A percentile compares a stretch with the other conserved stretches of the same genome.
phyloP scores from a whole-genome alignment of 2,113 vertebrate species.

The Pteronura brasiliensis region DNA sequence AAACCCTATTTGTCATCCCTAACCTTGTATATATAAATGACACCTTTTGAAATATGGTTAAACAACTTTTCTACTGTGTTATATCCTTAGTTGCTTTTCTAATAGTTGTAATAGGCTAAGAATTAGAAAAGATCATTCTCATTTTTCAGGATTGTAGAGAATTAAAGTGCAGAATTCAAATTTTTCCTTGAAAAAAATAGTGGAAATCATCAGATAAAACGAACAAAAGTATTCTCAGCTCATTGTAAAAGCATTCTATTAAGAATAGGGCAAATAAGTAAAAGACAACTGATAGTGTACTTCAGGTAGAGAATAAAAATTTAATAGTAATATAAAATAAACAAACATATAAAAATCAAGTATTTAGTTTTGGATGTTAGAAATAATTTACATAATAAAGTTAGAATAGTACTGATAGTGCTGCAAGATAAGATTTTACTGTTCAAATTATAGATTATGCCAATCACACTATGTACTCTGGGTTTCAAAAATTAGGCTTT shows the following conservation, averaged over 20 bases:
- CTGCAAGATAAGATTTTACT: slow-evolving; percentile 68
- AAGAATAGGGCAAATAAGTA: slow-evolving; percentile 40
- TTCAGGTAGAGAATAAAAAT: slow-evolving; percentile 70
- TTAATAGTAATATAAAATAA: slow-evolving; percentile 80
- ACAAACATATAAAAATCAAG: slow-evolving; percentile 79
- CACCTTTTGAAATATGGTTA: background rate
- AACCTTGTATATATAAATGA: background rate
- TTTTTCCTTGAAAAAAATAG: background rate
- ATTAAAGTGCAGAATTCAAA: background rate
- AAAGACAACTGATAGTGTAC: background rate
- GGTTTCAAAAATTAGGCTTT: slow-evolving; percentile 37
- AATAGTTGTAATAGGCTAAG: background rate
- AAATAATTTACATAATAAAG: slow-evolving; percentile 77
- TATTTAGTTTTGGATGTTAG: slow-evolving; percentile 76
- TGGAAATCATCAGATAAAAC: background rate
- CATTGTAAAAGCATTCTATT: background rate
- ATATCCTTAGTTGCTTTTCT: background rate
- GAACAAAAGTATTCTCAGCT: background rate
- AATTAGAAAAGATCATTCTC: background rate
- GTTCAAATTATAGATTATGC: slow-evolving; percentile 58
- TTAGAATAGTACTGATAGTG: slow-evolving; percentile 62
- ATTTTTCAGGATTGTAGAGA: background rate
- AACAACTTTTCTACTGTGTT: background rate
- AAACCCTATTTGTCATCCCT: background rate
- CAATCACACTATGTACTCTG: slow-evolving; percentile 16